phyloP scores from a whole-genome alignment of 1,140 invertebrate species.

The Diplogasteroides magnus region DNA sequence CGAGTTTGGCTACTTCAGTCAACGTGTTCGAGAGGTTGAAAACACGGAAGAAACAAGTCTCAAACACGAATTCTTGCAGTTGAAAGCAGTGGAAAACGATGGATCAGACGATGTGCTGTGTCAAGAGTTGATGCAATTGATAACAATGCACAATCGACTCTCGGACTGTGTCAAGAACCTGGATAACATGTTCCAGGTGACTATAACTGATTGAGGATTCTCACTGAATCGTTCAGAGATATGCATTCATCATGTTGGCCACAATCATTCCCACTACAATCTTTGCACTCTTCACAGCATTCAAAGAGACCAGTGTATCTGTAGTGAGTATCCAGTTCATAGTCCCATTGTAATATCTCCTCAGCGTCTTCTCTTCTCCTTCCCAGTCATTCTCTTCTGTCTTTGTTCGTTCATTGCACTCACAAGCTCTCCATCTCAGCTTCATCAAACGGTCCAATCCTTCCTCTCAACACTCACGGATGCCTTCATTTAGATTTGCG shows the following conservation, averaged over 20 bases:
- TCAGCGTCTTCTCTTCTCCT: conserved; percentile 17
- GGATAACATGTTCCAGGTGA: not conserved
- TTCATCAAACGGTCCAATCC: conserved; percentile 32
- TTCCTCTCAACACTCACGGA: no score
- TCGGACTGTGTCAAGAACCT: not conserved
- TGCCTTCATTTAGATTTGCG: conserved; percentile 19
- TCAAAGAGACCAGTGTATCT: not conserved
- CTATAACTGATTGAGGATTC: not conserved
- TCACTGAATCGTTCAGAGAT: conserved; percentile 13
- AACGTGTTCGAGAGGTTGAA: no score
- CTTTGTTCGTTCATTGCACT: conserved; percentile 28
- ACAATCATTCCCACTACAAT: conserved; percentile 35
- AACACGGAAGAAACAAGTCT: no score
- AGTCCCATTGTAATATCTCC: not conserved
- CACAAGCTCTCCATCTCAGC: conserved; percentile 29
- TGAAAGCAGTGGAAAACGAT: no score
- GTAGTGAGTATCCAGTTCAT: not conserved
- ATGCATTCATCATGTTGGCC: conserved; percentile 38
- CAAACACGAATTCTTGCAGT: no score
- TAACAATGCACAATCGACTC: not conserved
- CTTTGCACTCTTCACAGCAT: conserved; percentile 29
- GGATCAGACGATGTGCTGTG: no score
- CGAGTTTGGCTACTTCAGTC: no score
- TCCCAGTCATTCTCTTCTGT: conserved; percentile 28
- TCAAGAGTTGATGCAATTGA: no score